These are phyloP conservation scores for Acanthosepion pharaonis DNA, from an alignment of 2,888 invertebrate genomes.

Conservation along the genomic window DNA sequence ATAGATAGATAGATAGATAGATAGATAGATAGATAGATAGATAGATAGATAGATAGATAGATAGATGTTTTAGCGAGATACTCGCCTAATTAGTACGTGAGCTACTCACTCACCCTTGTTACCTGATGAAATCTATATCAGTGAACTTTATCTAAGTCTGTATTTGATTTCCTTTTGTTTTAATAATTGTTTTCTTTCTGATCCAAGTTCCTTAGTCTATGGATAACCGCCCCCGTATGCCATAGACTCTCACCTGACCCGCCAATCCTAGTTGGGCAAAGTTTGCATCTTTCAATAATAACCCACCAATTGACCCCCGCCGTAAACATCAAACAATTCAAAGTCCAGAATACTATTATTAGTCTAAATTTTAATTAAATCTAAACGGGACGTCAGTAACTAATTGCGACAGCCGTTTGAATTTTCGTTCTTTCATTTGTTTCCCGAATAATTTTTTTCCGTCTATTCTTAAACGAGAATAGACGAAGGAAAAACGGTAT, in stretches of 20 bases:
- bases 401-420: background rate
- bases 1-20: background rate
- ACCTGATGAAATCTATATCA: background rate
- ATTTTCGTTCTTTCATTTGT: background rate
- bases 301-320: background rate
- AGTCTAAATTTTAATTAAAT: background rate
- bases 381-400: background rate
- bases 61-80: too few relatives aligned
- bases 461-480: background rate
- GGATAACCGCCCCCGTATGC: background rate
- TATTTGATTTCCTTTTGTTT: background rate
- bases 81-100: background rate
- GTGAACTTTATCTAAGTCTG: background rate
- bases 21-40: background rate
- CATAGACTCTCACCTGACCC: background rate
- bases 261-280: background rate
- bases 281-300: background rate
- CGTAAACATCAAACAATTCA: constrained; percentile 13
- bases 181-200: background rate
- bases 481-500: background rate
- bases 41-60: background rate
- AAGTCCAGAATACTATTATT: constrained; percentile 6
- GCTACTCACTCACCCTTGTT: background rate
- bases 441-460: background rate
- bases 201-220: too few relatives aligned